Conservation (phyloP, 2,888 invertebrate species). For the Ormyrus rosae region DNA sequence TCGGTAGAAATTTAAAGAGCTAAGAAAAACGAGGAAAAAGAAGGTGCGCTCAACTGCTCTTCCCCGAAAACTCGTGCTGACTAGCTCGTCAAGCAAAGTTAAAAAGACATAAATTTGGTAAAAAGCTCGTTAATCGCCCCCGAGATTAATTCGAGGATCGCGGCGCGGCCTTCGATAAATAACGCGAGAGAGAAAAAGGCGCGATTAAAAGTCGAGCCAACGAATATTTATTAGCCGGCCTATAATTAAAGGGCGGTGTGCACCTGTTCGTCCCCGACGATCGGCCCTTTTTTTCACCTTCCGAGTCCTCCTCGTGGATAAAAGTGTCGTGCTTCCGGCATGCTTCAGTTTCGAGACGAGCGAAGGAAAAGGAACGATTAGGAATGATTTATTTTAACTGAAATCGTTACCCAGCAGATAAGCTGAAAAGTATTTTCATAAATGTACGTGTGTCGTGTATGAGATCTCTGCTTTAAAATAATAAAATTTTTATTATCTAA, state of each 20-base stretch:
- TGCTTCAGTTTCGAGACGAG: not conserved
- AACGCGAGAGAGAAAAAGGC: constrained; percentile 1
- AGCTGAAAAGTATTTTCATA: not conserved
- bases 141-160: constrained; percentile 51
- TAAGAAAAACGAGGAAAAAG: too few species aligned
- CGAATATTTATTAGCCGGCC: constrained; percentile 69
- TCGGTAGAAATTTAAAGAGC: too few species aligned
- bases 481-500: not conserved
- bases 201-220: constrained; percentile 17
- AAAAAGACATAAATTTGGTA: constrained; percentile 38
- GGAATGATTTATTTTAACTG: not conserved
- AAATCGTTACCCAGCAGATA: not conserved
- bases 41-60: too few species aligned
- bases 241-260: constrained; percentile 70
- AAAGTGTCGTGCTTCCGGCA: constrained; percentile 38
- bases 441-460: too few species aligned
- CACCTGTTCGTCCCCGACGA: constrained; percentile 62
- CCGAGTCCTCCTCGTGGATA: not conserved
- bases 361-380: not conserved
- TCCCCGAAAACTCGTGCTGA: not conserved
- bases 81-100: constrained; percentile 36
- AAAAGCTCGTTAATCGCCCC: constrained; percentile 48
- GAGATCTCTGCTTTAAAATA: too few species aligned
- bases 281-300: constrained; percentile 45
- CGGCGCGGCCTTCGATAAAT: constrained; percentile 40